Conservation (phyloP, 2,888 invertebrate species). For the Caenorhabditis drosophilae region DNA sequence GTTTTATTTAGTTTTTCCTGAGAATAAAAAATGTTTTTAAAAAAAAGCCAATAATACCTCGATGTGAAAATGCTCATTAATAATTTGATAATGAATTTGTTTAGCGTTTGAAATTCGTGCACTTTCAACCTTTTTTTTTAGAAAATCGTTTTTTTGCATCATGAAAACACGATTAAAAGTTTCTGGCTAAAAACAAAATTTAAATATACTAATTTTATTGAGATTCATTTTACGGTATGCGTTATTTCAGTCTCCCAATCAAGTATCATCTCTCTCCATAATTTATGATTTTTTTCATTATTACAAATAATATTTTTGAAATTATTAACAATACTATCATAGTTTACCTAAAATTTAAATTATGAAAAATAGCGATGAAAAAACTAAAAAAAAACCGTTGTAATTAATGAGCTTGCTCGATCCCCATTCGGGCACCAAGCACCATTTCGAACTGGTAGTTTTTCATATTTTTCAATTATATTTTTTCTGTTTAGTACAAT, state of each 20-base stretch:
- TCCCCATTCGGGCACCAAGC: slow-evolving; percentile 38
- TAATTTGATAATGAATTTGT: too few relatives aligned
- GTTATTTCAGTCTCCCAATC: neutral
- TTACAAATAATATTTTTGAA: neutral
- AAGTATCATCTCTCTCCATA: neutral
- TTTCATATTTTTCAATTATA: slow-evolving; percentile 1
- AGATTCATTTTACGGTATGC: too few relatives aligned
- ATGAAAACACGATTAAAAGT: too few relatives aligned
- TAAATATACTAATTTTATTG: too few relatives aligned
- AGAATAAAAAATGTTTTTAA: neutral
- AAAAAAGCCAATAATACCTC: neutral
- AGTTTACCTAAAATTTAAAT: neutral
- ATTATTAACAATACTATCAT: neutral
- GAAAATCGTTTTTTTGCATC: too few relatives aligned
- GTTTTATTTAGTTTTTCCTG: neutral
- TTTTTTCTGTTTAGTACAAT: slow-evolving; percentile 8
- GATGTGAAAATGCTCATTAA: too few relatives aligned
- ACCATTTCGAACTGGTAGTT: slow-evolving; percentile 16
- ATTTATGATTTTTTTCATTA: too few relatives aligned
- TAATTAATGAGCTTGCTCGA: slow-evolving; percentile 15
- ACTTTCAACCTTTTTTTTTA: too few relatives aligned
- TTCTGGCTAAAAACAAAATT: too few relatives aligned
- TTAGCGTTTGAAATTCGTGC: too few relatives aligned
- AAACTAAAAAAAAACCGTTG: slow-evolving; percentile 7
- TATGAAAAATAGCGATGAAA: slow-evolving; percentile 4